phyloP scores from a whole-genome alignment of 2,797 vertebrate species.

The Sebastes diaconus region DNA sequence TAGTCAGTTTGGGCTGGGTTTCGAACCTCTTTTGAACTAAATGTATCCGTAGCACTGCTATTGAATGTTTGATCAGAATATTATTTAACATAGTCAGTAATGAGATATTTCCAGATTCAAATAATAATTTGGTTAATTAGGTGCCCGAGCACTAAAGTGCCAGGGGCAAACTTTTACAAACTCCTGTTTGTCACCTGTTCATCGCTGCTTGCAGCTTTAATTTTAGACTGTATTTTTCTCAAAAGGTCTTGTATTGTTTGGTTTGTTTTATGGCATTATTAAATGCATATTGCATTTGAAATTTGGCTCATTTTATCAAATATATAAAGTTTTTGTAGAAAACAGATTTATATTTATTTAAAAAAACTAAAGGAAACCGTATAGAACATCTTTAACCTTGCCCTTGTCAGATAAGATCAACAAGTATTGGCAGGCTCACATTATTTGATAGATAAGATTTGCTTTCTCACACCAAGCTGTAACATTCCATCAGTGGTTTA shows the following conservation, averaged over 20 bases:
- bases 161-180: too few relatives aligned
- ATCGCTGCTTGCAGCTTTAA: neutral
- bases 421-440: neutral
- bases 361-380: fast-evolving
- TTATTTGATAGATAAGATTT: neutral
- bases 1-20: neutral
- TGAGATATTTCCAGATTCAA: neutral
- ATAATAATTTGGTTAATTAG: neutral
- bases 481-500: slow-evolving; percentile 29
- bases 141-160: too few relatives aligned
- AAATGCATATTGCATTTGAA: neutral
- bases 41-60: neutral
- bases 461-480: slow-evolving; percentile 28
- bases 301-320: neutral
- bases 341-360: neutral
- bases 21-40: neutral
- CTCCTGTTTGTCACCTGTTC: too few relatives aligned
- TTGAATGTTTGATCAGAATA: neutral
- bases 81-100: neutral
- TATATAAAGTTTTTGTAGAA: neutral
- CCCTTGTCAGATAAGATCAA: slow-evolving; percentile 1
- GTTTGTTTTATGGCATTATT: neutral
- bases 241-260: neutral
- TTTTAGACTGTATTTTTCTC: neutral
- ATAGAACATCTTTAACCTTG: neutral